Base-by-base conservation (phyloP, 2,797 vertebrate species). In the Acanthiza pusilla region DNA sequence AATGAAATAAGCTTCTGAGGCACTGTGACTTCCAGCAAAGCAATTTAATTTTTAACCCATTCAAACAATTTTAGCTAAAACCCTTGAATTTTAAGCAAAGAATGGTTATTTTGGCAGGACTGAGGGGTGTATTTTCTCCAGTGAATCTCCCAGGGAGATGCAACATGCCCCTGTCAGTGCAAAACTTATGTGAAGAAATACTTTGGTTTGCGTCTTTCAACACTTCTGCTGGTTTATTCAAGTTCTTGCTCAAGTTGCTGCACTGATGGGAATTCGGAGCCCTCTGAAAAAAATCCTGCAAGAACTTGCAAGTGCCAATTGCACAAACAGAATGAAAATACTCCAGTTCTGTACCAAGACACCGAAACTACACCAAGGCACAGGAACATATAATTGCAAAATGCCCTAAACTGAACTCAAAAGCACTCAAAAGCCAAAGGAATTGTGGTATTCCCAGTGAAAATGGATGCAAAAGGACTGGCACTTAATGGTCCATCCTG, bases 131-230 rank as follows among this genome's bases (percentile, higher is more conserved):
- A 5, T 65, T 91, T 93, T 38, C 67, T 58, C 17, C 57, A 72
- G 43, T 15, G 2, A 36, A 14, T 50, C 45, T 57, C 34, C 34
- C 38, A 5, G 7, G 6, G 80, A 80, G 70, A 16, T 45, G 19
- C 25, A 47, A n/a, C 3, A 7, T 58, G 66, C 32, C 53, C 43
- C 2, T 29, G n/a, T 43, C 53, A 45, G 58, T 45, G n/a, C 20
- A 51, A 70, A 91, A 34, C 8, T 29, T n/a, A 26, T 27, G 47
- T 63, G 76, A 93, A 95, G 68, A 91, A 94, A 94, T 85, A 61
- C 45, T 93, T 88, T 89, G 61, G 75, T 89, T 89, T 77, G 51
- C 63, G 61, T 71, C 82, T 95, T 96, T 95, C 76, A 63, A 77
- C 92, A 93, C 75, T 76, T 60, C 8, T 54, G 34, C 71, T 94